phyloP scores from a whole-genome alignment of 2,113 vertebrate genomes.

The Chunga burmeisteri region DNA sequence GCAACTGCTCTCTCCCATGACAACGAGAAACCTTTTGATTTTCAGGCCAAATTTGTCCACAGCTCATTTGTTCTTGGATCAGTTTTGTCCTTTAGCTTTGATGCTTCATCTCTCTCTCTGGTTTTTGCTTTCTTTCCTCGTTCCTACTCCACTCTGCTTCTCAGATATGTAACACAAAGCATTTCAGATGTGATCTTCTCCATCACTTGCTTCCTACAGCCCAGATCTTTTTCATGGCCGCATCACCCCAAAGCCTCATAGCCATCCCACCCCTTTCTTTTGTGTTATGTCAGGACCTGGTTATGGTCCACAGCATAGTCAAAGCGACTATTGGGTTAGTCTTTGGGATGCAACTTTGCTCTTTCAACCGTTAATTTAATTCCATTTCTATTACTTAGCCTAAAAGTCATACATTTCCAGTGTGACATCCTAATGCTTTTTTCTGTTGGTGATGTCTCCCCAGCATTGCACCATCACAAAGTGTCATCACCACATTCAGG shows the following conservation, averaged over 20 bases:
- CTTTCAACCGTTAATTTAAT: neutral
- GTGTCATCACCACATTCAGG: neutral
- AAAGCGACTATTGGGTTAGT: neutral
- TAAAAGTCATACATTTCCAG: neutral
- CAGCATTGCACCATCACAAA: neutral
- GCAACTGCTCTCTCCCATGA: neutral
- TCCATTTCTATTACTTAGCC: neutral
- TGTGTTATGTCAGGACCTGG: neutral
- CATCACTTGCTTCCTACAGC: neutral
- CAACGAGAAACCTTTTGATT: neutral
- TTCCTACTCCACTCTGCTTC: neutral
- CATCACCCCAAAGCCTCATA: neutral
- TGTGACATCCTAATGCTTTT: neutral
- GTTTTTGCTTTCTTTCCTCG: neutral
- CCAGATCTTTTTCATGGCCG: neutral
- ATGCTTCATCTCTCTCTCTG: neutral
- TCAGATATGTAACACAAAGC: neutral
- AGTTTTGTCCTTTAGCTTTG: neutral
- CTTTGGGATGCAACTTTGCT: neutral
- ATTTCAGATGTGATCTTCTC: neutral
- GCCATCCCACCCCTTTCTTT: neutral
- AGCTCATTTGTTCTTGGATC: neutral
- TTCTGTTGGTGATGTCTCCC: neutral
- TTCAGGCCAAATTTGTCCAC: neutral
- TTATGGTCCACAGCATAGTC: neutral